phyloP scores from a whole-genome alignment of 2,888 invertebrate species.

The Ommatoiulus sabulosus region DNA sequence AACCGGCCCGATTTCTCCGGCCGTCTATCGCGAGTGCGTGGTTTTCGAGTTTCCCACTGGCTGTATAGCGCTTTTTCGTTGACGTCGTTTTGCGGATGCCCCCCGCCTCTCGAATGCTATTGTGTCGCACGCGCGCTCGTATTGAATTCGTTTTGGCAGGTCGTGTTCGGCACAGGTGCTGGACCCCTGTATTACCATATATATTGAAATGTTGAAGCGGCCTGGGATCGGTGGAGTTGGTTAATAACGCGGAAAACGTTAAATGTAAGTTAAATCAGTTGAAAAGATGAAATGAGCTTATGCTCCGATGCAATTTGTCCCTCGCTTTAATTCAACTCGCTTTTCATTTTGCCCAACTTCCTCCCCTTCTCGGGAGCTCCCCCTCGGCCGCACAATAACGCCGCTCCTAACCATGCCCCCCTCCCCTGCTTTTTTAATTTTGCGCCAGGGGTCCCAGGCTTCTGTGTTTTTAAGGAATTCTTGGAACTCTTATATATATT shows the following conservation, averaged over 20 bases:
- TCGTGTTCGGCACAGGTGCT: slow-evolving; percentile 21
- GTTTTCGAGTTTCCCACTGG: neutral
- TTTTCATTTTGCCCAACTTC: neutral
- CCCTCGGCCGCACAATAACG: neutral
- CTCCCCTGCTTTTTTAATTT: neutral
- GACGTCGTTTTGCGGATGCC: neutral
- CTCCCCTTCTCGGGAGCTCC: neutral
- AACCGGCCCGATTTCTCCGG: neutral
- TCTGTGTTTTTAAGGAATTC: too few species aligned
- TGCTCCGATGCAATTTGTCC: slow-evolving; percentile 53
- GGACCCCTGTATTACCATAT: slow-evolving; percentile 58
- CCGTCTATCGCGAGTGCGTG: neutral
- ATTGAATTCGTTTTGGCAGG: slow-evolving; percentile 30
- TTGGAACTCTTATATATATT: neutral
- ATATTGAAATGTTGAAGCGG: slow-evolving; percentile 59
- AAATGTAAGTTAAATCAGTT: slow-evolving; percentile 59
- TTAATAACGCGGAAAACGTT: slow-evolving; percentile 60
- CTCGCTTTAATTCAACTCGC: slow-evolving; percentile 33
- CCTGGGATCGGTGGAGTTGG: slow-evolving; percentile 54
- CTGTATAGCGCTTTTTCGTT: neutral
- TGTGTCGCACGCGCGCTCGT: neutral
- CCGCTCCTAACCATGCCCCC: neutral
- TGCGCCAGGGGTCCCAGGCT: neutral
- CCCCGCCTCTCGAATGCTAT: neutral
- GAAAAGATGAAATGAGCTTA: slow-evolving; percentile 57